phyloP scores from a whole-genome alignment of 2,888 invertebrate species.

The Eupithecia inturbata region DNA sequence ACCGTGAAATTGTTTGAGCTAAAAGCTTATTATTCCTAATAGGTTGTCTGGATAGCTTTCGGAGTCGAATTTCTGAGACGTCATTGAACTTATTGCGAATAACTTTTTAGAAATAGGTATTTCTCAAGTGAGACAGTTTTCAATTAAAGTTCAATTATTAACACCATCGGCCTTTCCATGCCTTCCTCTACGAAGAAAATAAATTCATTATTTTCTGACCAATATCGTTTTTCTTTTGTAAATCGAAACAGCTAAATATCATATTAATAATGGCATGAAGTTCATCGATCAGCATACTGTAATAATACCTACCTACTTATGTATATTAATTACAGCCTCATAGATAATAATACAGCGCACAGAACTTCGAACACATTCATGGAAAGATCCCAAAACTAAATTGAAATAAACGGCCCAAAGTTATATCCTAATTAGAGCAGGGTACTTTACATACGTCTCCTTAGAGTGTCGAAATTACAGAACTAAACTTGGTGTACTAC shows the following conservation, averaged over 20 bases:
- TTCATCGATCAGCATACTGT: too few relatives aligned
- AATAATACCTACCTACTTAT: background rate
- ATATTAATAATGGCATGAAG: too few relatives aligned
- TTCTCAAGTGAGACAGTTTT: background rate
- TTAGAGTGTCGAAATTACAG: conserved; percentile 76
- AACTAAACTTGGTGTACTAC: conserved; percentile 67
- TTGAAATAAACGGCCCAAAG: conserved; percentile 74
- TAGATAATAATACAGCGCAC: conserved; percentile 31
- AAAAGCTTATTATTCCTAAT: conserved; percentile 39
- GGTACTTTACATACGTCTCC: conserved; percentile 62
- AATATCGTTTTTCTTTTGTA: background rate
- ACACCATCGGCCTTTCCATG: background rate
- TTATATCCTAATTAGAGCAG: conserved; percentile 74
- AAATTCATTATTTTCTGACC: background rate
- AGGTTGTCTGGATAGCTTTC: conserved; percentile 17
- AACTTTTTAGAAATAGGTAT: background rate
- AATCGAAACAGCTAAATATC: background rate
- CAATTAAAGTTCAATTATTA: background rate
- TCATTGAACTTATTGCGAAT: background rate
- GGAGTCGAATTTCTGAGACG: background rate
- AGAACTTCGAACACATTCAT: conserved; percentile 47
- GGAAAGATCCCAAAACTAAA: conserved; percentile 56
- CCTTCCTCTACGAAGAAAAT: background rate
- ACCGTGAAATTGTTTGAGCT: conserved; percentile 11
- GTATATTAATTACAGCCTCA: background rate